These are phyloP conservation scores for Lordiphosa clarofinis DNA, from an alignment of 1,140 invertebrate genomes.

Conservation along the genomic window DNA sequence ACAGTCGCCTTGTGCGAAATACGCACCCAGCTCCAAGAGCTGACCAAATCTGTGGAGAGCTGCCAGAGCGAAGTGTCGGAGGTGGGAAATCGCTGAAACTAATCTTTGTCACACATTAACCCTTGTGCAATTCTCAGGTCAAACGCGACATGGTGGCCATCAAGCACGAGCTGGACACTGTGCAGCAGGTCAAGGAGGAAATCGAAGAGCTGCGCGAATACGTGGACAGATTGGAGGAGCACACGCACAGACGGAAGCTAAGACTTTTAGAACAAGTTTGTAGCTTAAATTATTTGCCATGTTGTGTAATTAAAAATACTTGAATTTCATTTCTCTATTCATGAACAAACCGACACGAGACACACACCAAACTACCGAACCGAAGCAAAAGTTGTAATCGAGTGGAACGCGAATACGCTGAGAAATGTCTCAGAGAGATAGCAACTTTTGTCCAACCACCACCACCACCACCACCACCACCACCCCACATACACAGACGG, in stretches of 20 bases:
- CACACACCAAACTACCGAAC: constrained; percentile 41
- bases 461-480: constrained; percentile 5
- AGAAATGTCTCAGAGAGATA: not conserved
- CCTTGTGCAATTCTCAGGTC: constrained; percentile 81
- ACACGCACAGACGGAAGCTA: constrained; percentile 91
- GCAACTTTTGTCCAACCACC: constrained; percentile 17
- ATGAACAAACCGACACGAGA: constrained; percentile 70
- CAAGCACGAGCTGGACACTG: constrained; percentile 94
- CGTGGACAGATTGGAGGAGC: constrained; percentile 93
- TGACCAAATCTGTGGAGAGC: constrained; percentile 95
- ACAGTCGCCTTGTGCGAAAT: constrained; percentile 94
- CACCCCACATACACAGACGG: constrained; percentile 45
- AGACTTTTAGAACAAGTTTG: constrained; percentile 92
- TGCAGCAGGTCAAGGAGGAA: constrained; percentile 95
- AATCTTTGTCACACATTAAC: not conserved
- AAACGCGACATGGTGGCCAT: constrained; percentile 96
- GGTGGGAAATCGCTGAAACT: constrained; percentile 63
- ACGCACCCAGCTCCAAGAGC: constrained; percentile 92
- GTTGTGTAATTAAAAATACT: constrained; percentile 80
- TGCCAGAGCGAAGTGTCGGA: constrained; percentile 95
- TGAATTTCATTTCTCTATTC: constrained; percentile 79
- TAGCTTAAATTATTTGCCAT: constrained; percentile 80
- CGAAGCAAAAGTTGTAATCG: constrained; percentile 27
- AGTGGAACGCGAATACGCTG: not conserved
- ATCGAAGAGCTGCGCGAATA: constrained; percentile 95